Percentiles rank a stretch among this genome's conserved stretches.
Conservation (phyloP, 2,797 vertebrate genomes). For the Simalia tracyae region DNA sequence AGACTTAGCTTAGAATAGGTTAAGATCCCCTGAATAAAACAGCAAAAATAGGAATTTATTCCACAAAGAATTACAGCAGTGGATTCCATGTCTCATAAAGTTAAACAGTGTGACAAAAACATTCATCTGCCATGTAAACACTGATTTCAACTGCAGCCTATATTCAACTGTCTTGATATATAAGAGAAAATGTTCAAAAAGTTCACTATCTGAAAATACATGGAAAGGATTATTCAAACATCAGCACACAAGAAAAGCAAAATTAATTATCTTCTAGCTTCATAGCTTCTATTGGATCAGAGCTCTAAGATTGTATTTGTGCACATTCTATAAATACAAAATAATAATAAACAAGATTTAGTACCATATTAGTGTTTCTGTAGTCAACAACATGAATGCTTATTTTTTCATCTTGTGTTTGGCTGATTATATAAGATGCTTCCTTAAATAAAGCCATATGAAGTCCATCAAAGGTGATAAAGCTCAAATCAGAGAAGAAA, state of each 20-base stretch:
- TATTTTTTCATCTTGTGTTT: slow-evolving; percentile 84
- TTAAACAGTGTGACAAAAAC: neutral
- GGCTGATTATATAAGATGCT: slow-evolving; percentile 86
- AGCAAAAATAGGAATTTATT: slow-evolving; percentile 42
- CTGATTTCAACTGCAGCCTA: neutral
- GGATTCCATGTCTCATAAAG: neutral
- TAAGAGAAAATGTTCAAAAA: neutral
- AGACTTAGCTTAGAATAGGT: slow-evolving; percentile 87
- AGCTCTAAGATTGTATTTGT: neutral
- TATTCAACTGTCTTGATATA: neutral
- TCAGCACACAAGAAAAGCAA: neutral
- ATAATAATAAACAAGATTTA: slow-evolving; percentile 31
- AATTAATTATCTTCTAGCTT: neutral
- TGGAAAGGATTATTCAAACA: neutral
- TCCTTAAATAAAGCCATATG: slow-evolving; percentile 88
- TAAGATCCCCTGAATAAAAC: slow-evolving; percentile 78
- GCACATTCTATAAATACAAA: slow-evolving; percentile 3
- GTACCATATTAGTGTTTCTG: slow-evolving; percentile 78
- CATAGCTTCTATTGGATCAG: neutral
- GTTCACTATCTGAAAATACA: neutral
- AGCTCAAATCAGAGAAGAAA: slow-evolving; percentile 90
- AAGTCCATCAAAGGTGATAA: slow-evolving; percentile 93
- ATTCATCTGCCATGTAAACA: neutral
- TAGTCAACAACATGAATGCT: slow-evolving; percentile 86
- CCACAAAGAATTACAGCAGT: neutral